Percentiles rank a stretch among this genome's conserved stretches.
Conservation (phyloP, 2,888 invertebrate species). For the Maniola hyperantus region DNA sequence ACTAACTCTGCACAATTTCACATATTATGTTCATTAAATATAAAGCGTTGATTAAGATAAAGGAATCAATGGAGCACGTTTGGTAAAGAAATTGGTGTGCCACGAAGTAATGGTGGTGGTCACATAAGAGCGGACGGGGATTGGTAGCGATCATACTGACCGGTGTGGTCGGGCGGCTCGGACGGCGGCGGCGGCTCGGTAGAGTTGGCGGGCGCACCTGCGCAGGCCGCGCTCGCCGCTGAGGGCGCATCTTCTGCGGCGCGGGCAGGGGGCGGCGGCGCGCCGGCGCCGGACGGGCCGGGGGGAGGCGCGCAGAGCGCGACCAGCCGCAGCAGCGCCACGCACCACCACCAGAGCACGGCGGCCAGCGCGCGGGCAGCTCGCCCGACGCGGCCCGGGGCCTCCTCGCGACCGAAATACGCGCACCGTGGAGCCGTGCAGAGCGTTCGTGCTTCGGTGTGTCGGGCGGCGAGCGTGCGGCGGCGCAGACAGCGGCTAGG, state of each 20-base stretch:
- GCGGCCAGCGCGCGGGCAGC: conserved; percentile 81
- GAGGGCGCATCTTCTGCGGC: conserved; percentile 75
- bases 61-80: conserved; percentile 14
- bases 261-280: conserved; percentile 67
- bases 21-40: conserved; percentile 1
- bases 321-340: conserved; percentile 81
- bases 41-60: not conserved
- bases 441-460: conserved; percentile 55
- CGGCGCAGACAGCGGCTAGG: conserved; percentile 67
- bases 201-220: conserved; percentile 71
- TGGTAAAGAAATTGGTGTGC: not conserved
- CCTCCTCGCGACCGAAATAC: conserved; percentile 78
- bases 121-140: not conserved
- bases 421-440: conserved; percentile 71
- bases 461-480: conserved; percentile 63
- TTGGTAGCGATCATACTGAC: conserved; percentile 56
- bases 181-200: conserved; percentile 61
- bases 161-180: conserved; percentile 64
- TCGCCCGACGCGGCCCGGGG: conserved; percentile 78
- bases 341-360: conserved; percentile 82
- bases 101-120: not conserved
- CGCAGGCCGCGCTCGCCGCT: conserved; percentile 65
- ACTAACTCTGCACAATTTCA: not conserved
- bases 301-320: conserved; percentile 78
- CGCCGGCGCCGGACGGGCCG: conserved; percentile 66